phyloP scores from a whole-genome alignment of 2,113 vertebrate genomes.

The Anoplopoma fimbria region DNA sequence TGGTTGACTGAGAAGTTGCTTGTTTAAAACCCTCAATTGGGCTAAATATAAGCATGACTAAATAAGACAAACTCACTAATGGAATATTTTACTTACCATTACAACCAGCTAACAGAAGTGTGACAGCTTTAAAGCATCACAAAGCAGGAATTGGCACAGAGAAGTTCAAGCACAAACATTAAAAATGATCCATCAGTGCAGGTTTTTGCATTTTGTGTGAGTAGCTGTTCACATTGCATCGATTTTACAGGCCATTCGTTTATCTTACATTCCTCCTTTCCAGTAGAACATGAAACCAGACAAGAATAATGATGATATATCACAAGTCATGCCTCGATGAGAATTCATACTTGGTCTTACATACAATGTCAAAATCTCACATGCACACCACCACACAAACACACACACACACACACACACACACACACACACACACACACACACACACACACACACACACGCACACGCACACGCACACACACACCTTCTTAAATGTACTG shows the following conservation, averaged over 20 bases:
- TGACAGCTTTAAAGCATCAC: no score
- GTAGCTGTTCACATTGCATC: background rate
- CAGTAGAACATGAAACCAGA: constrained; percentile 7
- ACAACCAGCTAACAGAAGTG: background rate
- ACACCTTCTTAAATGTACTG: no score
- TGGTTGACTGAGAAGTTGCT: background rate
- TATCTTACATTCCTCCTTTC: background rate
- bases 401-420: no score
- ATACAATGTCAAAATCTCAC: no score
- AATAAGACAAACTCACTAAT: background rate
- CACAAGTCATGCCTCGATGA: constrained; percentile 25
- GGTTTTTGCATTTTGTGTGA: background rate
- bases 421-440: no score
- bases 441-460: no score
- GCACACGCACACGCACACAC: no score
- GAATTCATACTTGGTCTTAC: no score
- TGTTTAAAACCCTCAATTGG: background rate
- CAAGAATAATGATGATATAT: constrained; percentile 28
- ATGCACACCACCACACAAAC: no score
- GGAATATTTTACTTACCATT: no score
- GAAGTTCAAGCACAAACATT: no score
- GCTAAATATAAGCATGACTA: background rate
- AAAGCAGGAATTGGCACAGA: no score
- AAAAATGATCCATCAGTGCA: background rate
- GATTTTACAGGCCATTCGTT: background rate